Conservation (phyloP, 1,140 invertebrate species). For the Hestina assimilis region DNA sequence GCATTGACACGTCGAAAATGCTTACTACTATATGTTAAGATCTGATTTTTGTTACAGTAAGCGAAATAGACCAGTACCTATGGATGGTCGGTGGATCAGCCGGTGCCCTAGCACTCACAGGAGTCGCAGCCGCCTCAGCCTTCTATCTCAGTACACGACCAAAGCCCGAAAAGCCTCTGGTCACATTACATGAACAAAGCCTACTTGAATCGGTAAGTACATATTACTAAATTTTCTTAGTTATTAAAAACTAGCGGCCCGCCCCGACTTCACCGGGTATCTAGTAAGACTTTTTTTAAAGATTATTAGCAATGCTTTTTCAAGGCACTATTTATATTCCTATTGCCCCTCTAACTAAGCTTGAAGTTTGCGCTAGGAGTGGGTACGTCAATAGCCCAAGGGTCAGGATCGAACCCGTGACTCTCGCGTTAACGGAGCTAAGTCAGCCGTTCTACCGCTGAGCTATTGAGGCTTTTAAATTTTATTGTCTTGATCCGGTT, state of each 20-base stretch:
- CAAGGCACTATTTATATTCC: no score
- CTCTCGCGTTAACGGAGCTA: no score
- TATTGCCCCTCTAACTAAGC: no score
- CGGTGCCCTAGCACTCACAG: constrained; percentile 85
- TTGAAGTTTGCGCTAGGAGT: no score
- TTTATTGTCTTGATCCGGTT: no score
- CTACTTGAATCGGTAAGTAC: constrained; percentile 82
- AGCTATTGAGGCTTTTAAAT: no score
- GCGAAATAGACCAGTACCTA: constrained; percentile 87
- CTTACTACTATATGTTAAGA: background rate
- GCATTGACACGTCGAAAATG: background rate
- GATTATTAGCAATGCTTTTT: no score
- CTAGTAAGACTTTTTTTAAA: no score
- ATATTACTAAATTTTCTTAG: background rate
- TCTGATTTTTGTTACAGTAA: constrained; percentile 74
- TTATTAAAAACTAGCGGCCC: background rate
- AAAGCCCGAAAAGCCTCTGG: constrained; percentile 85
- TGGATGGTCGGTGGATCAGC: constrained; percentile 87
- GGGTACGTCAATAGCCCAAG: no score
- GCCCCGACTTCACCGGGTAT: no score
- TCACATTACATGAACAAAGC: constrained; percentile 86
- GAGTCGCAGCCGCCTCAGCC: constrained; percentile 85
- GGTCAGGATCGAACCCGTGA: no score
- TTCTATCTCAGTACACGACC: constrained; percentile 86
- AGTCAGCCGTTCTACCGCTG: no score